Evolutionary conservation across 2,888 invertebrate genomes (phyloP), one percentile per base, ranked within the genome.

Genomic region (Mythimna vitellina): DNA sequence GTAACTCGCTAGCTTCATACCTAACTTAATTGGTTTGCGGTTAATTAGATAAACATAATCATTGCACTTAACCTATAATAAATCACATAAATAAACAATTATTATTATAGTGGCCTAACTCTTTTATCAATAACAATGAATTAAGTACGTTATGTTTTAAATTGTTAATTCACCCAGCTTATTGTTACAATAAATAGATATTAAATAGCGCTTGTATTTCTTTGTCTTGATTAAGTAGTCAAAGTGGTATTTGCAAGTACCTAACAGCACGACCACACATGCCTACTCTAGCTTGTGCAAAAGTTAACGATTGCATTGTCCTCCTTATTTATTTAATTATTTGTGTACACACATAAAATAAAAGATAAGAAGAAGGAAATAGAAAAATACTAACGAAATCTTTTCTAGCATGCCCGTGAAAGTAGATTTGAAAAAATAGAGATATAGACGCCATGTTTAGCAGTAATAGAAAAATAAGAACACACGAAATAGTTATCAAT

Each of bases 41-140:
- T 80, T 78, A 80, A 72, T 80, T 78, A 78, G 78, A 80, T 78
- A 78, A 76, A 66, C 6, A 60, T 54, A 66, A 35, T 80, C 38
- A 63, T n/a, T 49, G 57, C 49, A 64, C 17, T 7, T 54, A 70
- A 70, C 53, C 4, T 42, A 42, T 9, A 25, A 60, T 61, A 66
- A 67, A 77, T 69, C 65, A 66, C 8, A 72, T 69, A 29, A n/a
- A 65, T 10, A 54, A 32, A 35, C 63, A 60, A 58, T 57, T 9
- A 35, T 35, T 35, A 35, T 35, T 35, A 35, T 35, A 9, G 35
- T 35, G 9, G 9, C 35, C 46, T 49, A 76, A 61, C 22, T 49
- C 32, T 66, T 46, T 82, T 62, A 78, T 82, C 69, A 70, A 51
- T 38, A 56, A 61, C 60, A 72, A 78, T 78, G 77, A 77, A 71